Base-by-base conservation (phyloP, 2,113 vertebrate species). In the Brachypteracias leptosomus region DNA sequence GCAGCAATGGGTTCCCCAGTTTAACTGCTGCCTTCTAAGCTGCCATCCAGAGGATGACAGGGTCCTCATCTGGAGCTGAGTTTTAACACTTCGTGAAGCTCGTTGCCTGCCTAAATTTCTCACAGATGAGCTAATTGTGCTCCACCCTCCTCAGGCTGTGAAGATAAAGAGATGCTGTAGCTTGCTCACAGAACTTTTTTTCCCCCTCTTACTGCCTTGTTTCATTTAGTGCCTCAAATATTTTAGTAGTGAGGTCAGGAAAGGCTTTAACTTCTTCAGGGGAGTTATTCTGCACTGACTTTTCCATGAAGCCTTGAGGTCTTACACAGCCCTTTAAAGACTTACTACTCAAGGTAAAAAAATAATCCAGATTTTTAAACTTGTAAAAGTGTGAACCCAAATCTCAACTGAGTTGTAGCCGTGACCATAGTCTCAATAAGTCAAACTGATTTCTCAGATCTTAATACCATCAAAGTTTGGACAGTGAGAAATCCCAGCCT, bases 101-200 rank as follows among this genome's bases (percentile, higher is more conserved):
- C 55, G 19, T 90, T 31, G n/a, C 33, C 59, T 88, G 82, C 59
- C 62, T 63, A 86, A 7, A 95, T 94, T 93, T 90, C 93, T 95
- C 68, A 77, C 36, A 67, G 75, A 51, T 96, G 94, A 95, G 88
- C 89, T 95, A 94, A 96, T 84, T 77, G 38, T 62, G 33, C 76
- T 83, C 93, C 93, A 95, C 93, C 94, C 67, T 93, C 85, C 85
- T 42, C 71, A 73, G 88, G 67, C 93, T 96, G 79, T 81, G 74
- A 94, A 95, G 96, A 95, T 89, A 95, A 87, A 93, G 85, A 95
- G 97, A 92, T 93, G 94, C 85, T 94, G 91, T 74, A 93, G 91
- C 92, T 89, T 77, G 74, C 77, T 79, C 21, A 66, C 29, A 62
- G 63, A 88, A 81, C 10, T 7, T 2, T 88, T 75, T 73, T 36